Evolutionary conservation across 2,113 vertebrate species (phyloP), one percentile per base, ranked within the genome.

Genomic region (Gambusia holbrooki): DNA sequence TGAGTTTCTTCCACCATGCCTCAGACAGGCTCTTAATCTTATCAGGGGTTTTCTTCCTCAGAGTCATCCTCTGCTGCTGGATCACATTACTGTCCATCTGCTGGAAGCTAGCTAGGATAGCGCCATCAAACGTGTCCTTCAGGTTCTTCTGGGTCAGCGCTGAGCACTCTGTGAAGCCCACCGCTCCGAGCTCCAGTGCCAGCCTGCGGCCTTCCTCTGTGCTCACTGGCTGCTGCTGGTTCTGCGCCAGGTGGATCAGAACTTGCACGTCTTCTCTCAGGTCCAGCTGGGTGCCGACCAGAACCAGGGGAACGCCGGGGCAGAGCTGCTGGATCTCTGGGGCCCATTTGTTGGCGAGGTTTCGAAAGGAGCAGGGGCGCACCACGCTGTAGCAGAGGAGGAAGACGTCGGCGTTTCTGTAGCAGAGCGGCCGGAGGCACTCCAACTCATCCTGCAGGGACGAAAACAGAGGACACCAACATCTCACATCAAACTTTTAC

Each of bases 61-160:
- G 76, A 0, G 84, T 90, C 27, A 79, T 35, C 92, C 89, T 93
- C 89, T 94, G 94, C 88, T 92, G 92, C 79, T 91, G 81, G 64
- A 60, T 8, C 81, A 19, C 90, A 6, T 27, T 61, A 14, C 84
- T 88, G 88, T 95, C 95, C 0, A 90, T 88, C 79, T 94, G 83
- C 79, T 94, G 94, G 84, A 97, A 94, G 79, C 96, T 96, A 63
- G 96, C 94, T 60, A 96, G 76, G 0, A 97, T 97, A 89, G 96
- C 97, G 0, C 95, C 92, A 51, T 98, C 96, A 40, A 98, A 98
- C 70, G 96, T 95, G 80, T 96, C 96, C 88, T 98, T 98, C 89
- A 98, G 95, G 93, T 98, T 97, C 91, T 97, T 98, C 94, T 97
- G 97, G 77, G 97, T 98, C 93, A 98, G 93, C 29, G 96, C 97